Percentiles rank a stretch among this genome's conserved stretches.
Conservation (phyloP, 2,113 vertebrate species). For the Amphiprion percula region DNA sequence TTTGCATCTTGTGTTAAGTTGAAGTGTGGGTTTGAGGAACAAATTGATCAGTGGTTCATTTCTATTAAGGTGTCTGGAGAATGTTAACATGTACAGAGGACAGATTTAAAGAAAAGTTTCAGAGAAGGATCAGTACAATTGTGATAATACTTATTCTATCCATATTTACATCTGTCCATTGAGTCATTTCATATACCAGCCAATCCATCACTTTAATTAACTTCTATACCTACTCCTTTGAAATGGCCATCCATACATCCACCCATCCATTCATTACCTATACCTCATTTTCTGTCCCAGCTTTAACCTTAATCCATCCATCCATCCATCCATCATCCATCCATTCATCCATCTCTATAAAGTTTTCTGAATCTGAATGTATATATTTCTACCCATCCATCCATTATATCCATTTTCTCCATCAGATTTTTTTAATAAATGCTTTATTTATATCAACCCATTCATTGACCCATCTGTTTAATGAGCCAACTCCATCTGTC, state of each 20-base stretch:
- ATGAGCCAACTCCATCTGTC: too few species aligned
- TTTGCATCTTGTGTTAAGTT: conserved; percentile 53
- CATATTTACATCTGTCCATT: background rate
- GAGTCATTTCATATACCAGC: background rate
- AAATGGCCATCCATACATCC: background rate
- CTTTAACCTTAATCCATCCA: background rate
- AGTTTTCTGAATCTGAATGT: too few species aligned
- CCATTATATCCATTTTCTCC: too few species aligned
- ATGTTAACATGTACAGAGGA: conserved; percentile 1
- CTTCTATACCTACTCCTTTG: background rate
- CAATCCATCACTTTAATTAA: background rate
- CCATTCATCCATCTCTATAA: background rate
- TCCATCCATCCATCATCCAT: background rate
- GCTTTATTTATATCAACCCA: too few species aligned
- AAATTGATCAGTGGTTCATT: conserved; percentile 56
- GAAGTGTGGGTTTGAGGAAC: conserved; percentile 43
- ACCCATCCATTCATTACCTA: background rate
- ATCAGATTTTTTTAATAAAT: too few species aligned
- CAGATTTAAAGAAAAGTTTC: conserved; percentile 9
- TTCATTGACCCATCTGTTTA: too few species aligned
- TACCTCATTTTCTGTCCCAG: background rate
- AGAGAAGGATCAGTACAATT: background rate
- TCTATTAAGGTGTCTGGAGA: conserved; percentile 37
- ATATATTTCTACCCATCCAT: background rate
- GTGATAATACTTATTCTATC: background rate